Evolutionary conservation across 1,140 invertebrate genomes (phyloP).

Genomic region (Nasonia vitripennis): DNA sequence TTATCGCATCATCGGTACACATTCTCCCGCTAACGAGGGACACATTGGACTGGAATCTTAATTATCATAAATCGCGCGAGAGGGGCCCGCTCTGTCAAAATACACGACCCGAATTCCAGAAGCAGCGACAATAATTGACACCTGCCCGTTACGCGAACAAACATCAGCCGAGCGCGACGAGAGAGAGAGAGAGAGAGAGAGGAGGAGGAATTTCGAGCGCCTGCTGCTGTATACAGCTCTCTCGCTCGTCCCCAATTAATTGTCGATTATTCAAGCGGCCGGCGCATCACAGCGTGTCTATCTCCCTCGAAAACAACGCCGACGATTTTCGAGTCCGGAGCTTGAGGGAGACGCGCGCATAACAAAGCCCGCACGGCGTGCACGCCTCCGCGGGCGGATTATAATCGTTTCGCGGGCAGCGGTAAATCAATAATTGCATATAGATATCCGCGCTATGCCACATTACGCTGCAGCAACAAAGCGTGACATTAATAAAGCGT

Average conservation of each 20-base stretch:
- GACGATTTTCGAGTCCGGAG: constrained; percentile 12
- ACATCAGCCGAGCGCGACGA: background rate
- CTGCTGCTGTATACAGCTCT: background rate
- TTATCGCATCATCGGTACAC: too few species aligned
- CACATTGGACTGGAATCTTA: too few species aligned
- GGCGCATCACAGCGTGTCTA: background rate
- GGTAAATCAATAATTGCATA: constrained; percentile 32
- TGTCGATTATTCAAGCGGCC: constrained; percentile 46
- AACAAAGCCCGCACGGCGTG: background rate
- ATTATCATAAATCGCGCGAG: too few species aligned
- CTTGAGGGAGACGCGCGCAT: background rate
- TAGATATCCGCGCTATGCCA: background rate
- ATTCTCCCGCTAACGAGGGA: too few species aligned
- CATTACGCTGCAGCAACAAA: constrained; percentile 37
- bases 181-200: background rate
- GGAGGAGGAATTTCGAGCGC: background rate
- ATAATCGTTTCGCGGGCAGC: background rate
- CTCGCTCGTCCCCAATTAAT: constrained; percentile 28
- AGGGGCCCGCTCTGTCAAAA: too few species aligned
- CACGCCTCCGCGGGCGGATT: constrained; percentile 16
- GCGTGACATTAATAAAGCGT: constrained; percentile 42
- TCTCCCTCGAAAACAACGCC: constrained; percentile 17
- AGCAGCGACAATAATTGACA: constrained; percentile 25
- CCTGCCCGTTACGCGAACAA: constrained; percentile 19
- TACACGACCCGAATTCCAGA: too few species aligned